Evolutionary conservation across 30 jellyfish, hydroid and myxozoan species (phyloP), one percentile per base, ranked within the genome.

Genomic region (Turritopsis rubra): DNA sequence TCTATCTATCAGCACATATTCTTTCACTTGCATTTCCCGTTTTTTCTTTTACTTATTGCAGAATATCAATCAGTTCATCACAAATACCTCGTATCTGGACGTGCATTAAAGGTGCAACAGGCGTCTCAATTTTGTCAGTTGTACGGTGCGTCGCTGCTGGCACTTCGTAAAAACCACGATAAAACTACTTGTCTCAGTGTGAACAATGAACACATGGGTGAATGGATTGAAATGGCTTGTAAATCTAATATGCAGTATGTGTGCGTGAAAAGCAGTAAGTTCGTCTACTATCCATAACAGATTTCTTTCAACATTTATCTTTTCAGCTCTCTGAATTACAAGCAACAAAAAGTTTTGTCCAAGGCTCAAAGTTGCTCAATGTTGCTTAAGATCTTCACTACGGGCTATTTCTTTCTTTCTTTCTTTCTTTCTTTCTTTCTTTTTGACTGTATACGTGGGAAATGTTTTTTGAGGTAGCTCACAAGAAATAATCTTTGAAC

Each of bases 221-320:
- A 68, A 7, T 68, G 77, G 77, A 27, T 68, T 16, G 77, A 68
- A 27, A 23, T 8, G 30, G 77, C 77, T n/a, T 68, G 77, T 19
- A 23, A 68, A 19, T 68, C 77, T 8, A 68, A 68, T 19, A 68
- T 68, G 77, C 77, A 68, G 21, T 68, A n/a, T 68, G 77, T 27
- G 77, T 68, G 77, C 30, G 31, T 23, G 28, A 68, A 27, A 27
- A 68, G 77, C 77, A 68, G 77, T 68, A 68, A 68, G 77, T 19
- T 19, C 8, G 30, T n/a, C 77, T 9, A 23, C 1, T 68, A 19
- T 7, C n/a, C n/a, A n/a, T n/a, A n/a, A n/a, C n/a, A n/a, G n/a
- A n/a, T n/a, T n/a, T n/a, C n/a, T n/a, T n/a, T n/a, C n/a, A n/a
- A n/a, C n/a, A n/a, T n/a, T n/a, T 7, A 68, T 1, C 28, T 27